Conservation (phyloP, 2,888 invertebrate species). For the Scaptomyza flava region DNA sequence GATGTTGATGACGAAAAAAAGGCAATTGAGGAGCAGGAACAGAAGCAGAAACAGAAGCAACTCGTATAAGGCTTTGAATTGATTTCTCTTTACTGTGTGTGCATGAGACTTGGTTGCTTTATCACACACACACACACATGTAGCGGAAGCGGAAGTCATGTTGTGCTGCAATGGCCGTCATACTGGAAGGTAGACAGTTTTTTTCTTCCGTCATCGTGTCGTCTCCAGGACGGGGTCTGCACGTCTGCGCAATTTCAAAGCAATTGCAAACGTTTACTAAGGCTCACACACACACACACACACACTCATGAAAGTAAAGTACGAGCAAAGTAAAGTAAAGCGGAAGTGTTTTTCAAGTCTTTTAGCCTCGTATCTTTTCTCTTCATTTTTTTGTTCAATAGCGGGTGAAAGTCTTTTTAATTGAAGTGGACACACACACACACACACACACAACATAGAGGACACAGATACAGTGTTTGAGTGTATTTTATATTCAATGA, state of each 20-base stretch:
- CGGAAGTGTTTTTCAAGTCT: conserved; percentile 75
- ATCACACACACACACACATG: conserved; percentile 23
- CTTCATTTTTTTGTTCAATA: conserved; percentile 32
- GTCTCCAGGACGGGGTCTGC: conserved; percentile 42
- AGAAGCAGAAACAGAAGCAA: conserved; percentile 26
- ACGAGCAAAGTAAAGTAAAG: conserved; percentile 61
- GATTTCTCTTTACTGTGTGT: conserved; percentile 50
- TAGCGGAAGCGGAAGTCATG: conserved; percentile 72
- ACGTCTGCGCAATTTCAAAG: conserved; percentile 79
- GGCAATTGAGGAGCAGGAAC: conserved; percentile 55
- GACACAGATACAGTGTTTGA: conserved; percentile 40
- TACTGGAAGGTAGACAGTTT: conserved; percentile 66
- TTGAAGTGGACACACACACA: conserved; percentile 78
- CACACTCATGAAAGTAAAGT: conserved; percentile 58
- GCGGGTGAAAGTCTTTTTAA: conserved; percentile 83
- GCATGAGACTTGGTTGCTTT: conserved; percentile 15
- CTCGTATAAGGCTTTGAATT: conserved; percentile 61
- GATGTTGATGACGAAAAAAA: conserved; percentile 57
- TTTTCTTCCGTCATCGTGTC: conserved; percentile 24
- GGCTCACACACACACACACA: conserved; percentile 59
- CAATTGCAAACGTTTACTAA: conserved; percentile 76
- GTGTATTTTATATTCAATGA: conserved; percentile 74
- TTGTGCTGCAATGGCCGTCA: conserved; percentile 71
- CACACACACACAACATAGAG: conserved; percentile 15
- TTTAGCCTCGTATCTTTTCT: conserved; percentile 30